A percentile compares a stretch with the other conserved stretches of the same genome.
phyloP scores from a whole-genome alignment of 2,113 vertebrate genomes.

The Thalassarche chlororhynchos region DNA sequence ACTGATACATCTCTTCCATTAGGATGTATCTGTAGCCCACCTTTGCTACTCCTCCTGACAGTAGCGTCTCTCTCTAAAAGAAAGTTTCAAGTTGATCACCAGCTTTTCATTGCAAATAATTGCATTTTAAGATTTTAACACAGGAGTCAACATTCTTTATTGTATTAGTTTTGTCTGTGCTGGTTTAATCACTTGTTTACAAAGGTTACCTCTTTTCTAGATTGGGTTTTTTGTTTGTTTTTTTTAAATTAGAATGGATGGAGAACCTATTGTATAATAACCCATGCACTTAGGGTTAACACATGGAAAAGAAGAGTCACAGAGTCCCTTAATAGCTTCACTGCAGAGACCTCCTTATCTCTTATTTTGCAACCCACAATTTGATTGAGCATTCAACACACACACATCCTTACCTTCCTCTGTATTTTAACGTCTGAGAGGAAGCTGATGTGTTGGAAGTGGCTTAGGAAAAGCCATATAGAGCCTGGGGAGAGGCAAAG shows the following conservation, averaged over 20 bases:
- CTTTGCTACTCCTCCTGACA: background rate
- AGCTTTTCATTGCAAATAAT: background rate
- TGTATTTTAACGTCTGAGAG: background rate
- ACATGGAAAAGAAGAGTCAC: background rate
- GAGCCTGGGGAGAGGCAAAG: background rate
- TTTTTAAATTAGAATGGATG: background rate
- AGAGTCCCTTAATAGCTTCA: background rate
- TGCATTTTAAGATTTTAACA: background rate
- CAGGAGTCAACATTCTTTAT: background rate
- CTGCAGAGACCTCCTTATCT: background rate
- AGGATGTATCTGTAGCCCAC: background rate
- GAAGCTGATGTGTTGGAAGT: background rate
- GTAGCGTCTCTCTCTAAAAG: background rate
- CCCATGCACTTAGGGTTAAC: background rate
- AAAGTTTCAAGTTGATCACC: background rate
- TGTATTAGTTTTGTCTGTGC: background rate
- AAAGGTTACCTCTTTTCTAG: background rate
- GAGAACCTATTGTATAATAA: background rate
- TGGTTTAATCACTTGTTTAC: background rate
- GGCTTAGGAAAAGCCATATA: background rate
- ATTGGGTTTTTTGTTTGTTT: background rate
- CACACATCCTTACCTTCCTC: background rate
- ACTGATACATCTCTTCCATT: background rate
- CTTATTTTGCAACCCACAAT: background rate
- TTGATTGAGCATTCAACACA: background rate